phyloP scores from a whole-genome alignment of 2,113 vertebrate species.

The Crotalus horridus region DNA sequence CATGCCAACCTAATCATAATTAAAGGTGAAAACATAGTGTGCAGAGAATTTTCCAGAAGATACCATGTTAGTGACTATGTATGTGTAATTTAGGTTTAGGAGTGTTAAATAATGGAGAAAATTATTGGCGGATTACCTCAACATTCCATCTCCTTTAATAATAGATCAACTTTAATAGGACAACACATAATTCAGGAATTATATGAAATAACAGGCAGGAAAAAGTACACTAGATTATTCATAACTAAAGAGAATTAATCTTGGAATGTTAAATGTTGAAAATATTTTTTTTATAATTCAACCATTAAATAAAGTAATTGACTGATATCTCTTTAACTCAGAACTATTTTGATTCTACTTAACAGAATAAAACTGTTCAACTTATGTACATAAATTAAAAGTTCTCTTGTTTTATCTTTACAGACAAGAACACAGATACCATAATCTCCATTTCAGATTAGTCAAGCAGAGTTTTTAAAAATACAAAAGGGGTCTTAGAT shows the following conservation, averaged over 20 bases:
- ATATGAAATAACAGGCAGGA: neutral
- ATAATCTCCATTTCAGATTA: rapidly evolving
- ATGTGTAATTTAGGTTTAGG: neutral
- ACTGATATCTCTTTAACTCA: neutral
- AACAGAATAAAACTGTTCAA: slow-evolving; percentile 24
- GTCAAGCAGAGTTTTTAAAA: slow-evolving; percentile 20
- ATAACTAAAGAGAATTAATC: neutral
- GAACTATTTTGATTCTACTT: slow-evolving; percentile 43
- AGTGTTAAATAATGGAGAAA: neutral
- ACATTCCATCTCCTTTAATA: neutral
- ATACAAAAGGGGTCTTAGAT: slow-evolving; percentile 1
- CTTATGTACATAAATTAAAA: slow-evolving; percentile 50
- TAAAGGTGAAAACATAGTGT: neutral
- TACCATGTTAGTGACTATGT: neutral
- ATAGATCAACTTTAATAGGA: neutral
- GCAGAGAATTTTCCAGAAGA: neutral
- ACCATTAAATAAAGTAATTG: neutral
- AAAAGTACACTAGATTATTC: neutral
- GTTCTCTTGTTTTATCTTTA: neutral
- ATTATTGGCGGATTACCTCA: neutral
- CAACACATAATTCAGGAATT: neutral
- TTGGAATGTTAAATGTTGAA: neutral
- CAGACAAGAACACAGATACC: neutral
- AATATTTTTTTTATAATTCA: neutral
- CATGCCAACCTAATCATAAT: neutral